phyloP scores from a whole-genome alignment of 2,888 invertebrate genomes.

The Junonia oenone region DNA sequence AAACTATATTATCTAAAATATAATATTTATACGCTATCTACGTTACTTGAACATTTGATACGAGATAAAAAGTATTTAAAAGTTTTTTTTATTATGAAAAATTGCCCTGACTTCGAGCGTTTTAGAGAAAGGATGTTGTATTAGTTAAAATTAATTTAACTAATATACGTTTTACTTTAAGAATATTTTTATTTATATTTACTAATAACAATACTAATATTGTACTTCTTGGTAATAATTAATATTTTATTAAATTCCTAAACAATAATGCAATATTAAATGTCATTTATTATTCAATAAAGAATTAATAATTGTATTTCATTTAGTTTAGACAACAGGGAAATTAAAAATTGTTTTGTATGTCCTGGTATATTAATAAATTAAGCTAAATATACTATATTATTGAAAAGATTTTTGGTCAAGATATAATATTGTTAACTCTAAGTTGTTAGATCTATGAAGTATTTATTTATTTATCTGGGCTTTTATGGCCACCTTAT shows the following conservation, averaged over 20 bases:
- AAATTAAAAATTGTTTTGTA: too few species aligned
- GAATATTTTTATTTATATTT: background rate
- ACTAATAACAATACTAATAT: background rate
- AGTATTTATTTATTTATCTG: too few species aligned
- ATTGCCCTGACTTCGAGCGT: background rate
- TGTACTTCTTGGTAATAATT: background rate
- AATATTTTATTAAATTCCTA: background rate
- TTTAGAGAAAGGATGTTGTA: background rate
- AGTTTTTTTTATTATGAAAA: background rate
- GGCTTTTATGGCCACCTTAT: too few species aligned
- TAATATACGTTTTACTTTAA: background rate
- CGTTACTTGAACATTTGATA: background rate
- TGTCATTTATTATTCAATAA: too few species aligned
- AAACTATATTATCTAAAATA: background rate
- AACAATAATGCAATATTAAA: background rate
- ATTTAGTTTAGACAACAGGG: too few species aligned
- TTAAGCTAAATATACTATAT: too few species aligned
- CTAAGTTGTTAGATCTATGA: too few species aligned
- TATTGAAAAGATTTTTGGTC: too few species aligned
- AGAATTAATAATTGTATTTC: background rate
- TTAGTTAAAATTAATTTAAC: background rate
- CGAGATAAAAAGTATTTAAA: background rate
- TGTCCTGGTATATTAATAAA: too few species aligned
- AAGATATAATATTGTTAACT: too few species aligned
- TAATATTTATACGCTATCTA: background rate